Evolutionary conservation across 2,113 vertebrate genomes (phyloP), one percentile per base, ranked within the genome.

Genomic region (Cranoglanis bouderius): DNA sequence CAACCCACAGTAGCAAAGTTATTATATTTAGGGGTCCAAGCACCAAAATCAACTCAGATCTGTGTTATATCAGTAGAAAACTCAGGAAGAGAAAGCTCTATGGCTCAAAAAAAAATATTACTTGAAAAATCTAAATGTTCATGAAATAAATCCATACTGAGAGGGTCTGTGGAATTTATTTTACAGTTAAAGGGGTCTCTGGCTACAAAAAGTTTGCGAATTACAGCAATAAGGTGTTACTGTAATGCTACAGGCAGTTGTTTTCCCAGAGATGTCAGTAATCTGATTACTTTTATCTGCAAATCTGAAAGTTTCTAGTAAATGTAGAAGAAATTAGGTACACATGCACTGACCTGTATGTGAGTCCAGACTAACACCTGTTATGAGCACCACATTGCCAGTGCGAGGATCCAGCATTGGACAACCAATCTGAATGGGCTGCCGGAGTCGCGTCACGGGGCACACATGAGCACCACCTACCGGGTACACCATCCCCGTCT

Each of bases 391-490:
- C 57, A 97, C 55, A 26, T 92, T 94, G 26, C 96, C 96, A 0
- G 93, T 96, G 87, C 93, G 93, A 12, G 95, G 92, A 51, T 96
- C 96, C 53, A 95, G 92, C 96, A 97, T 95, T 46, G 97, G 97
- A 1, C 91, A 96, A 55, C 97, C 96, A 1, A 96, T 91, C 94
- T 98, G 97, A 55, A 98, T 95, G 26, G 97, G 96, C 55, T 95
- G 95, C 70, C 92, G 35, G 4, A 94, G 92, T 61, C 93, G 92
- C 12, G 97, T 97, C 2, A 99, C 90, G 3, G 97, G 97, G 84
- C 97, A 98, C 24, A 92, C 82, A 82, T 98, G 95, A 0, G 95
- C 93, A 0, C 96, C 97, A 29, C 97, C 97, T 49, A 98, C 92
- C 4, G 97, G 92, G 92, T 97, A 95, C 83, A 96, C 94, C 86